Conservation (phyloP, 92 coral and sea anemone species). For the Epizoanthus stellaris region DNA sequence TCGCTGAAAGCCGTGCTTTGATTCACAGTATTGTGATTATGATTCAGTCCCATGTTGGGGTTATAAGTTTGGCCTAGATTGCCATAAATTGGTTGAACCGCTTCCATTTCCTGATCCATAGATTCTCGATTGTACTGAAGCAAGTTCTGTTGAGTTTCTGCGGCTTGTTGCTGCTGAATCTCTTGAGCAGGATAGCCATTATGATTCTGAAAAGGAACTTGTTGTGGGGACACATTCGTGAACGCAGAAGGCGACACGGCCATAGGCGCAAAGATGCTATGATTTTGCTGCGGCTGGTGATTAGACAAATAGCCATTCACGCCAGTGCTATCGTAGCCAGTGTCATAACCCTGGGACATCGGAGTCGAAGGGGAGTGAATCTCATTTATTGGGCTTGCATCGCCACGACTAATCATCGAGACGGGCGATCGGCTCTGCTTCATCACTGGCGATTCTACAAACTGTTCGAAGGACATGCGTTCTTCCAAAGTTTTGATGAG, state of each 20-base stretch:
- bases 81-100: constrained; percentile 51
- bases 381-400: constrained; percentile 56
- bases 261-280: constrained; percentile 39
- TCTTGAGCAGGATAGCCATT: constrained; percentile 58
- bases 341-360: constrained; percentile 75
- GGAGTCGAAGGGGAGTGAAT: constrained; percentile 46
- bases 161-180: constrained; percentile 49
- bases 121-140: constrained; percentile 31
- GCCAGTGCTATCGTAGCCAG: constrained; percentile 62
- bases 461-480: constrained; percentile 70
- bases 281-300: constrained; percentile 59
- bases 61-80: constrained; percentile 33
- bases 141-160: constrained; percentile 30
- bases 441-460: constrained; percentile 61
- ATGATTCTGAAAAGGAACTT: constrained; percentile 50
- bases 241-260: constrained; percentile 50
- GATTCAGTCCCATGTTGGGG: constrained; percentile 41
- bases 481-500: constrained; percentile 69
- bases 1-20: constrained; percentile 15
- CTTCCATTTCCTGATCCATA: constrained; percentile 69
- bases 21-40: constrained; percentile 26
- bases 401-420: constrained; percentile 53
- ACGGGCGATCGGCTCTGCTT: constrained; percentile 76
- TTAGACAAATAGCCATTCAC: constrained; percentile 70
- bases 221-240: constrained; percentile 52